Evolutionary conservation across 1,140 invertebrate genomes (phyloP), one percentile per base, ranked within the genome.

Genomic region (Latrodectus geometricus): DNA sequence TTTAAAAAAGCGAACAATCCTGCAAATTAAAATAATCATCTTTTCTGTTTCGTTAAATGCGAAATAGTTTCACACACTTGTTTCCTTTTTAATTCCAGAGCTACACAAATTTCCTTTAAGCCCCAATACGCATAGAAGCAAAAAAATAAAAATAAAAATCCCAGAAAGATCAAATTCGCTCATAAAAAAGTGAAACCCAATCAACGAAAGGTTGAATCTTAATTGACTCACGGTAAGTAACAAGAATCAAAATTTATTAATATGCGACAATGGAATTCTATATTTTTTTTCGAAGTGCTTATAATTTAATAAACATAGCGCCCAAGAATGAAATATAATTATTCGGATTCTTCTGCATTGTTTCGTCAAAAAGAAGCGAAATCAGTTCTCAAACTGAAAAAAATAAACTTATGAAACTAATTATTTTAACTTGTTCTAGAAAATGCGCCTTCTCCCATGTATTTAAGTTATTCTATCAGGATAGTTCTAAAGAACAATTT

Each of bases 221-320:
- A 83, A 83, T 83, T 83, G 70, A 83, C 72, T 83, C 54, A 15
- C 50, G 35, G 20, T 56, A 2, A 49, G 70, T 74, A 48, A 74
- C 12, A 82, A 54, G 68, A 74, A 73, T 35, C 14, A 73, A 74
- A 83, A 74, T 35, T 83, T 77, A 61, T 77, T 83, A 11, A 61
- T 49, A 48, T 65, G 15, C 5, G 54, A 48, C 70, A 83, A 83
- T 65, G 80, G 23, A 21, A 50, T 48, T 83, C 61, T n/a, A 52
- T 83, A 74, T 83, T 83, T 83, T 74, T 48, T 20, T n/a, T 52
- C 21, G 17, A 35, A 35, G 74, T 83, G 74, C 70, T 74, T 83
- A 74, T 83, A 83, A 83, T 83, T 83, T 74, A 83, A 83, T 65
- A 49, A 74, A 83, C 20, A 61, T 15, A 70, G 52, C 49, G 52